Conservation (phyloP, 2,888 invertebrate genomes). For the Scaeva pyrastri region DNA sequence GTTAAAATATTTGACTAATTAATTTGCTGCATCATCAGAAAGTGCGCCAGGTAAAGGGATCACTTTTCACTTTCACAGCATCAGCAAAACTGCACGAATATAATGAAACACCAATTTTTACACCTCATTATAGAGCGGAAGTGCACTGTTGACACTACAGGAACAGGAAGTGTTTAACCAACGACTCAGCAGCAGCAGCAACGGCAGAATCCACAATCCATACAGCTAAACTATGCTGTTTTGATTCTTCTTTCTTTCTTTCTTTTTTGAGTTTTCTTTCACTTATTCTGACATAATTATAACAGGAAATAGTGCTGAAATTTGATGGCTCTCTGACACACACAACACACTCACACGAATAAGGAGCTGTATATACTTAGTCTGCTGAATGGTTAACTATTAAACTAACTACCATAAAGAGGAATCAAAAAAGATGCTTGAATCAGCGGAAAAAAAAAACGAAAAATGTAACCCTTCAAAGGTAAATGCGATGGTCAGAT, state of each 20-base stretch:
- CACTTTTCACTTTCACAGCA: neutral
- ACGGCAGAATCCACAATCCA: too few relatives aligned
- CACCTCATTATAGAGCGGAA: conserved; percentile 57
- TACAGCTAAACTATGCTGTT: conserved; percentile 45
- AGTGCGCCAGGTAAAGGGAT: neutral
- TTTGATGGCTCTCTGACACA: conserved; percentile 57
- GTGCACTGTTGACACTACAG: conserved; percentile 53
- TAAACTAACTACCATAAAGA: conserved; percentile 18
- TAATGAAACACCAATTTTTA: conserved; percentile 36
- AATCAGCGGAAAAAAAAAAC: conserved; percentile 35
- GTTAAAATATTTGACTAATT: conserved; percentile 62
- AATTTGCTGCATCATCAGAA: conserved; percentile 3
- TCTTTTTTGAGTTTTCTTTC: conserved; percentile 1
- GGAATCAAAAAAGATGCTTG: conserved; percentile 36
- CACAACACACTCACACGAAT: neutral
- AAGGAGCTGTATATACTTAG: neutral
- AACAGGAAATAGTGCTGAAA: conserved; percentile 58
- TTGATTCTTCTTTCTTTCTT: conserved; percentile 25
- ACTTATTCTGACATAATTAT: conserved; percentile 62
- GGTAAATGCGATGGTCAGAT: conserved; percentile 36
- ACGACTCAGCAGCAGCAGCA: conserved; percentile 49
- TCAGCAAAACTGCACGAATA: neutral
- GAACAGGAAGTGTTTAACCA: conserved; percentile 63
- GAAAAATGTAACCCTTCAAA: conserved; percentile 29
- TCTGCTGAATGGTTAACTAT: conserved; percentile 19